A percentile compares a stretch with the other conserved stretches of the same genome.
These are phyloP conservation scores for Clamator glandarius DNA, from an alignment of 2,797 vertebrate genomes.

Conservation along the genomic window DNA sequence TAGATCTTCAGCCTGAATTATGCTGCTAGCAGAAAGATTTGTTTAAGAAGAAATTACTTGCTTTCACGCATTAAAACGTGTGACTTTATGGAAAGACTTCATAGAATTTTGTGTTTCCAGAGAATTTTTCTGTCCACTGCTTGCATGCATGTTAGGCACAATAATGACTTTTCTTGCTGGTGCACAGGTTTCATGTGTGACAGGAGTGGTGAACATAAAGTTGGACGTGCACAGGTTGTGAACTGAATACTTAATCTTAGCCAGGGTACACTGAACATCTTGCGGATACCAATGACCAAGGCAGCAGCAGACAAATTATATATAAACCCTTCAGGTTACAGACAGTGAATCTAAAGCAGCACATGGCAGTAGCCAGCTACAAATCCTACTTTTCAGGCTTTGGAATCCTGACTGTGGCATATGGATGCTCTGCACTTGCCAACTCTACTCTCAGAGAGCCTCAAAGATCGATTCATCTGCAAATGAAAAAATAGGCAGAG, in stretches of 20 bases:
- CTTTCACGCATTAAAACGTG: slow-evolving; percentile 23
- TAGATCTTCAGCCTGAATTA: slow-evolving; percentile 10
- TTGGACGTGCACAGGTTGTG: background rate
- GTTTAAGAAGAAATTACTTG: slow-evolving; percentile 23
- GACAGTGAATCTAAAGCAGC: slow-evolving; percentile 23
- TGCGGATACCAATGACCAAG: slow-evolving; percentile 21
- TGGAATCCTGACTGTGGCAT: slow-evolving; percentile 18
- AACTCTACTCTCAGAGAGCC: background rate
- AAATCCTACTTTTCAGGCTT: slow-evolving; percentile 24
- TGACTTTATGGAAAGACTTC: background rate
- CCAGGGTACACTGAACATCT: background rate
- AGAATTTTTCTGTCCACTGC: slow-evolving; percentile 12
- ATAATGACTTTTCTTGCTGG: slow-evolving; percentile 16
- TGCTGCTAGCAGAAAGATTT: background rate
- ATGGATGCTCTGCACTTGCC: slow-evolving; percentile 27
- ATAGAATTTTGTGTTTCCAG: slow-evolving; percentile 20
- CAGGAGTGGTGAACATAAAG: background rate
- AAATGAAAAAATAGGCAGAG: background rate
- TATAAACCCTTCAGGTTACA: slow-evolving; percentile 12
- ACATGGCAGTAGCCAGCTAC: background rate
- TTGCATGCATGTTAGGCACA: background rate
- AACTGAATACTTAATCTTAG: background rate
- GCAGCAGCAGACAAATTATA: slow-evolving; percentile 42
- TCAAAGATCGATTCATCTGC: slow-evolving; percentile 25
- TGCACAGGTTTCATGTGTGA: background rate